These are phyloP conservation scores for Tenthredo notha DNA, from an alignment of 2,888 invertebrate species.

Conservation along the genomic window DNA sequence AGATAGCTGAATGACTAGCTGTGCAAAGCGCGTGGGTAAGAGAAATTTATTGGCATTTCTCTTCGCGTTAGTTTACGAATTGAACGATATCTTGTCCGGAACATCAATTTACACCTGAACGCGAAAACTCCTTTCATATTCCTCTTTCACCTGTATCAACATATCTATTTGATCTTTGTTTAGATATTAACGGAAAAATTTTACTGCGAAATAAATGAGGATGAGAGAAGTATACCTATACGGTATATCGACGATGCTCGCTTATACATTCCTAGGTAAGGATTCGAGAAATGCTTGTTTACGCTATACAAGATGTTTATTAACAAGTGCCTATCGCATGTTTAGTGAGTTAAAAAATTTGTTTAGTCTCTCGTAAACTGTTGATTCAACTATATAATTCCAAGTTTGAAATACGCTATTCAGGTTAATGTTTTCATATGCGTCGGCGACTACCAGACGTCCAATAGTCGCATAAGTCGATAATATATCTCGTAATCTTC, in stretches of 20 bases:
- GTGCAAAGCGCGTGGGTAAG: background rate
- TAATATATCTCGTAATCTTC: constrained; percentile 42
- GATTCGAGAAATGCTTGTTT: constrained; percentile 4
- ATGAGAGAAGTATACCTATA: background rate
- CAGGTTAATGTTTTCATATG: constrained; percentile 30
- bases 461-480: constrained; percentile 16
- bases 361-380: constrained; percentile 5
- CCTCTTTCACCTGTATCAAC: constrained; percentile 35
- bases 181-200: background rate
- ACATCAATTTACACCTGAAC: constrained; percentile 34
- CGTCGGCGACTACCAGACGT: background rate
- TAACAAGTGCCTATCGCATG: background rate
- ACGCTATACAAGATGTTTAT: background rate
- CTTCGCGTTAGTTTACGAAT: constrained; percentile 14
- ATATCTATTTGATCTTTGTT: constrained; percentile 12
- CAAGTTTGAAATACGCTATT: background rate
- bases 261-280: background rate
- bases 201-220: constrained; percentile 8
- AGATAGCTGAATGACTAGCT: background rate
- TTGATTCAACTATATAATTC: background rate
- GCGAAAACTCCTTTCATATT: constrained; percentile 47
- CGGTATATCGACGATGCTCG: background rate
- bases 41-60: constrained; percentile 46
- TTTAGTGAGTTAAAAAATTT: constrained; percentile 7
- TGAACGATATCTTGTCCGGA: constrained; percentile 35